These are phyloP conservation scores for Protobothrops mucrosquamatus DNA, from an alignment of 2,113 vertebrate genomes.

Conservation along the genomic window DNA sequence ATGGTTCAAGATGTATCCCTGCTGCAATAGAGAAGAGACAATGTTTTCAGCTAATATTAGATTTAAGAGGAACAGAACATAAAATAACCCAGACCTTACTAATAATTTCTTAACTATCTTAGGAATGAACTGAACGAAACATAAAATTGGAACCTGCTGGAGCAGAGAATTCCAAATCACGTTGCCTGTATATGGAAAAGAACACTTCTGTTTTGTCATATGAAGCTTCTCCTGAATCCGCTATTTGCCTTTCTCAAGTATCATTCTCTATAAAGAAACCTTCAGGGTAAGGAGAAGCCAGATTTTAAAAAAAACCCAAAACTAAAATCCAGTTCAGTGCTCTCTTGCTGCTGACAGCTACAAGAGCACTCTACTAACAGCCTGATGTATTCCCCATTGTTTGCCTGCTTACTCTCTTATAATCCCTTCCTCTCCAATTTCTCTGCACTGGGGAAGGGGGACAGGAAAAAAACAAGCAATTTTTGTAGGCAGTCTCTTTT, in stretches of 20 bases:
- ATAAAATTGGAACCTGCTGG: not conserved
- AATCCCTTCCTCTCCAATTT: too few species aligned
- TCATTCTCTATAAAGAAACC: not conserved
- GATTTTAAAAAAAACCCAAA: not conserved
- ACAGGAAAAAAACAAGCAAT: too few species aligned
- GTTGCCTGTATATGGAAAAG: not conserved
- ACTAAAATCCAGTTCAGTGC: not conserved
- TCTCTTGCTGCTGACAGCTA: not conserved
- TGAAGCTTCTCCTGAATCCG: too few species aligned
- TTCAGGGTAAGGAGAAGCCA: not conserved
- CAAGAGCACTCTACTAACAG: too few species aligned
- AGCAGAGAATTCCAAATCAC: too few species aligned
- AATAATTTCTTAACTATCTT: not conserved
- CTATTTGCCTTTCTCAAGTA: not conserved
- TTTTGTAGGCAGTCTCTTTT: too few species aligned
- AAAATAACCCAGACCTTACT: not conserved
- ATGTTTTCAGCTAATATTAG: not conserved
- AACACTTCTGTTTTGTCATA: not conserved
- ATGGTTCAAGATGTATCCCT: constrained; percentile 46
- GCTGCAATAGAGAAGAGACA: constrained; percentile 35
- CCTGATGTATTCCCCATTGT: too few species aligned
- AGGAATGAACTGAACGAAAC: not conserved
- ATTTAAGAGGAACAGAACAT: not conserved
- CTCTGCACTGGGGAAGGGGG: too few species aligned
- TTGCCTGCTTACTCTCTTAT: too few species aligned